Percentiles rank a stretch among this genome's conserved stretches.
Evolutionary conservation across 2,113 vertebrate genomes (phyloP).

Genomic region (Vidua macroura): DNA sequence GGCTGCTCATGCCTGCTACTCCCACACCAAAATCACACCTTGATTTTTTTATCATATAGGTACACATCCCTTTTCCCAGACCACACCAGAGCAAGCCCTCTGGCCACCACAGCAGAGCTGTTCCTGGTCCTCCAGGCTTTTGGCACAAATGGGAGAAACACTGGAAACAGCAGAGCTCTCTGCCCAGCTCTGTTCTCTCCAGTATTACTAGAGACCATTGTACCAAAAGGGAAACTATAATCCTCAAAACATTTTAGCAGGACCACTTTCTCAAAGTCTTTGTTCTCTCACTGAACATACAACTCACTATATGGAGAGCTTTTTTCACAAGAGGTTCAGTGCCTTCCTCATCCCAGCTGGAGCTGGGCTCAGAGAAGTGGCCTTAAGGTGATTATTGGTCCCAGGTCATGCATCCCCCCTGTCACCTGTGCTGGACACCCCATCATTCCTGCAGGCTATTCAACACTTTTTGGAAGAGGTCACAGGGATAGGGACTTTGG

Average conservation of each 20-base stretch:
- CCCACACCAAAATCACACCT: neutral
- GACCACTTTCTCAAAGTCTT: neutral
- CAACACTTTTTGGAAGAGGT: neutral
- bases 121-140: neutral
- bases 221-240: neutral
- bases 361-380: neutral
- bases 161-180: neutral
- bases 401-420: neutral
- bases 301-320: neutral
- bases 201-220: neutral
- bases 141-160: neutral
- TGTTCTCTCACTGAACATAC: neutral
- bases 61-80: neutral
- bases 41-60: neutral
- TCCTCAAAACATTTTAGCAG: neutral
- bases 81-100: neutral
- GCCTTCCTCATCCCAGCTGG: neutral
- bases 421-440: neutral
- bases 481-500: rapidly evolving
- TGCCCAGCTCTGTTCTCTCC: neutral
- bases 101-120: neutral
- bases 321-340: neutral
- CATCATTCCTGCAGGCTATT: neutral
- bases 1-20: neutral
- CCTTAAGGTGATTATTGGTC: neutral